Conservation (phyloP, 2,113 vertebrate species). For the Phyllostomus discolor region DNA sequence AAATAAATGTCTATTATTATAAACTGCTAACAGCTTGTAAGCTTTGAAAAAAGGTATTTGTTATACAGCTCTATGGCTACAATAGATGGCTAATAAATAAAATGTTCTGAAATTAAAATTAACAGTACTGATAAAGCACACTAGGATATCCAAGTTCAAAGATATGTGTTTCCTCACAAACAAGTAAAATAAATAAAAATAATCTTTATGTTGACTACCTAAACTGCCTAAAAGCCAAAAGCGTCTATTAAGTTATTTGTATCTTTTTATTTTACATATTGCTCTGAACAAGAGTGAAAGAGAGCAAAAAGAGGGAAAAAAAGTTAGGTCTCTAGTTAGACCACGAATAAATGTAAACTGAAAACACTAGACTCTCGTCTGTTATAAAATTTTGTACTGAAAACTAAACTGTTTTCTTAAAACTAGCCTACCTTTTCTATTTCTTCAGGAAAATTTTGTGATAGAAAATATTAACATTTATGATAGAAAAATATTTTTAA, state of each 20-base stretch:
- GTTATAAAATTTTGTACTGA: not conserved
- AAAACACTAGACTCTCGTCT: not conserved
- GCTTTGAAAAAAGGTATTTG: not conserved
- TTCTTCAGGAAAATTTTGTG: not conserved
- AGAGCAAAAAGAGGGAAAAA: not conserved
- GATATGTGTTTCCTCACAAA: not conserved
- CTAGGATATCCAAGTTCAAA: not conserved
- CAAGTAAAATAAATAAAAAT: not conserved
- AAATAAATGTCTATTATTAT: conserved; percentile 12
- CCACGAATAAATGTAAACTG: not conserved
- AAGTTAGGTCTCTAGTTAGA: not conserved
- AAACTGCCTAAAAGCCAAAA: not conserved
- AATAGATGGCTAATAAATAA: not conserved
- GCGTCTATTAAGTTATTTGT: not conserved
- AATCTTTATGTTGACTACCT: not conserved
- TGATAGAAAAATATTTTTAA: not conserved
- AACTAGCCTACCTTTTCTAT: not conserved
- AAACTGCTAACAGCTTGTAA: not conserved
- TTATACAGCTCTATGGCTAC: not conserved
- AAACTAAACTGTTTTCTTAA: not conserved
- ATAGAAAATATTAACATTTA: not conserved
- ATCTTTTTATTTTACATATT: not conserved
- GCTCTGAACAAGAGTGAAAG: not conserved
- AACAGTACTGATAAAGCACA: not conserved
- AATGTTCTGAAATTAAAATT: conserved; percentile 17